Evolutionary conservation across 1,140 invertebrate species (phyloP).

Genomic region (Lepidostoma basale): DNA sequence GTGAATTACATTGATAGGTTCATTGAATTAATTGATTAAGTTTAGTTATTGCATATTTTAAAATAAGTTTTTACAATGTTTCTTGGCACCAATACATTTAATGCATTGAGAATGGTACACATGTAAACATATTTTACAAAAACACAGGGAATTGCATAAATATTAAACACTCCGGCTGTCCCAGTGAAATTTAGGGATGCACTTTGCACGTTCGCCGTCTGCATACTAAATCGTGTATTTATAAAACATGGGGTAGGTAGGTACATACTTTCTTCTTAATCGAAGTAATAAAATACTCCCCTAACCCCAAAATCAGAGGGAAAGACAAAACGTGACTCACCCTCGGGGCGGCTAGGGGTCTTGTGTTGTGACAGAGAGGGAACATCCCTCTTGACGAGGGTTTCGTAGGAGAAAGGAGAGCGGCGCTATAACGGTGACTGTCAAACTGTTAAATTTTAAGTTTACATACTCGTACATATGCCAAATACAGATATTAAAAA

Average conservation of each 20-base stretch:
- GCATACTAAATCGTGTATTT: slow-evolving; percentile 17
- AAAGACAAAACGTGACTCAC: slow-evolving; percentile 42
- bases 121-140: too few relatives aligned
- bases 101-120: too few relatives aligned
- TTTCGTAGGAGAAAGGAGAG: slow-evolving; percentile 16
- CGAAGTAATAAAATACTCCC: slow-evolving; percentile 30
- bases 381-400: neutral
- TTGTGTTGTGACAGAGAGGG: slow-evolving; percentile 10
- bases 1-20: too few relatives aligned
- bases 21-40: too few relatives aligned
- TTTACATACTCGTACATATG: too few relatives aligned
- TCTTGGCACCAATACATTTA: too few relatives aligned
- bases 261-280: slow-evolving; percentile 20
- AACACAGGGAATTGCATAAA: too few relatives aligned
- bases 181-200: slow-evolving; percentile 1
- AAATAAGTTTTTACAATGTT: too few relatives aligned
- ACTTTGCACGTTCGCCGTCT: neutral
- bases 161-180: neutral
- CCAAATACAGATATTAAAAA: too few relatives aligned
- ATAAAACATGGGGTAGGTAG: neutral
- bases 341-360: neutral
- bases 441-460: too few relatives aligned
- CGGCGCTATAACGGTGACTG: too few relatives aligned
- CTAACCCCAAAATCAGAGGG: slow-evolving; percentile 20
- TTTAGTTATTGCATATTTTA: too few relatives aligned